These are phyloP conservation scores for Lasius platythorax DNA, from an alignment of 2,888 invertebrate species.

Conservation along the genomic window DNA sequence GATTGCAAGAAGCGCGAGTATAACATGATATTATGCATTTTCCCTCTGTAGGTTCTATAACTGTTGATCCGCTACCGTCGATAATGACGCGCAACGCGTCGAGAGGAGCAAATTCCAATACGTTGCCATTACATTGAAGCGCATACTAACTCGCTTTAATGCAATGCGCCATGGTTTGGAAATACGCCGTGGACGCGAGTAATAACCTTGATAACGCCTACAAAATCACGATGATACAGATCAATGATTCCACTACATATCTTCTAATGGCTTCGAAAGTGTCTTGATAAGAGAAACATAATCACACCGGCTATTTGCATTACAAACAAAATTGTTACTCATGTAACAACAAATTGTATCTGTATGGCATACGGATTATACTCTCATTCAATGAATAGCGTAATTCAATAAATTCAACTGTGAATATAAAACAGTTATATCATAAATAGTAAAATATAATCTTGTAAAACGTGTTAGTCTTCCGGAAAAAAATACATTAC, in stretches of 20 bases:
- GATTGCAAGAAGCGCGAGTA: slow-evolving; percentile 57
- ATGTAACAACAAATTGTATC: background rate
- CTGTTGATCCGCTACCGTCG: slow-evolving; percentile 7
- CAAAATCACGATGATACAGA: slow-evolving; percentile 25
- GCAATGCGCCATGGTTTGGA: slow-evolving; percentile 35
- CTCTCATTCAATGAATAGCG: background rate
- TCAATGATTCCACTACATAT: background rate
- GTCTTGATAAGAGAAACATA: slow-evolving; percentile 4
- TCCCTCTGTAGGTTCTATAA: slow-evolving; percentile 42
- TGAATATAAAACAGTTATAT: background rate
- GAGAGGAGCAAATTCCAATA: slow-evolving; percentile 42
- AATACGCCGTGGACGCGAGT: slow-evolving; percentile 16
- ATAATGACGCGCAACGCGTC: slow-evolving; percentile 39
- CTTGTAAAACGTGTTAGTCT: background rate
- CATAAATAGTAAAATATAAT: background rate
- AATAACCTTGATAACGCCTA: slow-evolving; percentile 38
- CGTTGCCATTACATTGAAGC: slow-evolving; percentile 39
- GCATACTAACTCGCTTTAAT: slow-evolving; percentile 42
- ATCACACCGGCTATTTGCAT: background rate
- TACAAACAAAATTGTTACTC: background rate
- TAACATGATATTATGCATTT: slow-evolving; percentile 60
- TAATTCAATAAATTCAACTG: slow-evolving; percentile 13
- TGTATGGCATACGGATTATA: background rate
- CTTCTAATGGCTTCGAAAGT: background rate
- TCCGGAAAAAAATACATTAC: background rate